These are phyloP conservation scores for Heliconius nattereri DNA, from an alignment of 1,140 invertebrate species.

Conservation along the genomic window DNA sequence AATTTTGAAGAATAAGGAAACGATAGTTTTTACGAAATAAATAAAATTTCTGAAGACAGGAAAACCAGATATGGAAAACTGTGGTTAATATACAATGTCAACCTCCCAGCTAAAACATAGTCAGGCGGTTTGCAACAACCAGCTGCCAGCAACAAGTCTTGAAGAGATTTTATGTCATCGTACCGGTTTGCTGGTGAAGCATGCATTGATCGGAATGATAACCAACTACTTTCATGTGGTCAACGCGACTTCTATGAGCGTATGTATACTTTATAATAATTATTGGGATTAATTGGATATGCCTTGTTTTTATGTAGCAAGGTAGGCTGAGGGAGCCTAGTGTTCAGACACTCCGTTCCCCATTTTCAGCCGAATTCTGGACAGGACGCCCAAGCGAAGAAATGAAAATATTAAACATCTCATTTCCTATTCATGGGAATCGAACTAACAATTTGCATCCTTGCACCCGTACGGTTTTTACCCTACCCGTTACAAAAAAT, in stretches of 20 bases:
- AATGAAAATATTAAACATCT: too few species aligned
- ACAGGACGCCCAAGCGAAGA: too few species aligned
- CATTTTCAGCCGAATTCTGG: too few species aligned
- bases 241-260: background rate
- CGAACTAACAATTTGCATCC: too few species aligned
- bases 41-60: too few species aligned
- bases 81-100: constrained; percentile 12
- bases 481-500: background rate
- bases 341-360: too few species aligned
- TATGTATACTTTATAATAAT: constrained; percentile 1
- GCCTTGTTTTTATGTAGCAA: too few species aligned
- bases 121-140: constrained; percentile 27
- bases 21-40: too few species aligned
- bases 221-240: constrained; percentile 25
- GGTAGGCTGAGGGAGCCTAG: too few species aligned
- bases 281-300: background rate
- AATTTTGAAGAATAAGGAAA: too few species aligned
- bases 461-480: too few species aligned
- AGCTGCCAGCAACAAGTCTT: constrained; percentile 22
- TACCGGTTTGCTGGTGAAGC: constrained; percentile 29
- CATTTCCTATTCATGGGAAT: too few species aligned
- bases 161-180: constrained; percentile 27
- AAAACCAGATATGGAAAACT: background rate
- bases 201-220: constrained; percentile 25
- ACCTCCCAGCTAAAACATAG: background rate